Percentiles rank a stretch among this genome's conserved stretches.
These are phyloP conservation scores for Natrix natrix DNA, from an alignment of 2,797 vertebrate species.

Conservation along the genomic window DNA sequence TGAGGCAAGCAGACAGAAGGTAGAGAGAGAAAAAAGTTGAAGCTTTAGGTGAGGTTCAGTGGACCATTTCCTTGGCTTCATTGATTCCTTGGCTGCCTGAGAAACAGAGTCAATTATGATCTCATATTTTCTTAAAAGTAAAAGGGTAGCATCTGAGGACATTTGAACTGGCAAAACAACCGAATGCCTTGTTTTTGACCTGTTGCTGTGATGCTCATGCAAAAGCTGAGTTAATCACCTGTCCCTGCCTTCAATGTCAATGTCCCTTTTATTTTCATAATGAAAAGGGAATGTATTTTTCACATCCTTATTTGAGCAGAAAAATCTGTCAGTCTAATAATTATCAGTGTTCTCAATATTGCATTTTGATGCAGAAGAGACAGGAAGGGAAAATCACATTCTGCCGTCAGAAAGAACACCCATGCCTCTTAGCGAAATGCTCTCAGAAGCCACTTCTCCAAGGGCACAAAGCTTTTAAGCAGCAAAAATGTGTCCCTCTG, in stretches of 20 bases:
- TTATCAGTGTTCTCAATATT: neutral
- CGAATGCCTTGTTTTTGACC: neutral
- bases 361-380: neutral
- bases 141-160: neutral
- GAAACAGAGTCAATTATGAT: slow-evolving; percentile 5
- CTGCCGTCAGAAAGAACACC: neutral
- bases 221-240: neutral
- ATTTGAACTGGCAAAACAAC: slow-evolving; percentile 7
- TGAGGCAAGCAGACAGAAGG: neutral
- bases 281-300: slow-evolving; percentile 20
- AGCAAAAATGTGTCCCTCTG: neutral
- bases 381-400: neutral
- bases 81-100: neutral
- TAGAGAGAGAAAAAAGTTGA: neutral
- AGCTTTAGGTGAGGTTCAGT: neutral
- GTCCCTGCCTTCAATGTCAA: slow-evolving; percentile 6
- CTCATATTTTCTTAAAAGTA: slow-evolving; percentile 9
- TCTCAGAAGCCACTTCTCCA: slow-evolving; percentile 4
- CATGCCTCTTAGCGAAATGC: neutral
- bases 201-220: neutral
- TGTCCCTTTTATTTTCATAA: slow-evolving; percentile 13
- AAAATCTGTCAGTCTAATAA: neutral
- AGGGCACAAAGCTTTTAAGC: slow-evolving; percentile 18
- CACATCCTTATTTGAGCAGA: neutral
- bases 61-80: neutral